A percentile compares a stretch with the other conserved stretches of the same genome.
Evolutionary conservation across 2,797 vertebrate species (phyloP).

Genomic region (Psittacula echo): DNA sequence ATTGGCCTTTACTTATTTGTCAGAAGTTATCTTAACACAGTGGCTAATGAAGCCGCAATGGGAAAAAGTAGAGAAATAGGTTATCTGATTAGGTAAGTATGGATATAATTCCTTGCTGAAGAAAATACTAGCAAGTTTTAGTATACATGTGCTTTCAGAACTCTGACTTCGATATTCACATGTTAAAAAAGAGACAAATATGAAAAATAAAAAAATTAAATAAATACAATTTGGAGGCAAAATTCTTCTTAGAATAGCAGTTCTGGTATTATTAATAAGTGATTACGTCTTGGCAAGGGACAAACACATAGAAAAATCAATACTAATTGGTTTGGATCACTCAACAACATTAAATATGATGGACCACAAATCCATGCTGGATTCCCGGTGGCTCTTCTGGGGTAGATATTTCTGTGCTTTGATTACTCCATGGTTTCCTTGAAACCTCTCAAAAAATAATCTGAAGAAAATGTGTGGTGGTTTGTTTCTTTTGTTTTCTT

Average conservation of each 20-base stretch:
- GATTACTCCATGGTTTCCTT: background rate
- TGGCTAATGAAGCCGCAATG: background rate
- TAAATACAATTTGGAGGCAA: background rate
- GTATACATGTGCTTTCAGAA: background rate
- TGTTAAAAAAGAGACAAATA: background rate
- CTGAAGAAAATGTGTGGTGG: background rate
- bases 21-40: background rate
- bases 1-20: background rate
- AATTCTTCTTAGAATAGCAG: background rate
- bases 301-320: conserved; percentile 41
- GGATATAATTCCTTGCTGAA: background rate
- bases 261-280: conserved; percentile 3
- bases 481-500: background rate
- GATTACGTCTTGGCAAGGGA: conserved; percentile 5
- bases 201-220: background rate
- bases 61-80: background rate
- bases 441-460: background rate
- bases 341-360: conserved; percentile 28
- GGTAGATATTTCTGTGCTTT: background rate
- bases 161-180: background rate
- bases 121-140: background rate
- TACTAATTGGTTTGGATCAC: conserved; percentile 17
- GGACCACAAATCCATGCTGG: background rate
- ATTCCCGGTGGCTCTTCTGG: background rate
- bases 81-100: background rate